These are phyloP conservation scores for Podocnemis expansa DNA, from an alignment of 2,113 vertebrate genomes.

Conservation along the genomic window DNA sequence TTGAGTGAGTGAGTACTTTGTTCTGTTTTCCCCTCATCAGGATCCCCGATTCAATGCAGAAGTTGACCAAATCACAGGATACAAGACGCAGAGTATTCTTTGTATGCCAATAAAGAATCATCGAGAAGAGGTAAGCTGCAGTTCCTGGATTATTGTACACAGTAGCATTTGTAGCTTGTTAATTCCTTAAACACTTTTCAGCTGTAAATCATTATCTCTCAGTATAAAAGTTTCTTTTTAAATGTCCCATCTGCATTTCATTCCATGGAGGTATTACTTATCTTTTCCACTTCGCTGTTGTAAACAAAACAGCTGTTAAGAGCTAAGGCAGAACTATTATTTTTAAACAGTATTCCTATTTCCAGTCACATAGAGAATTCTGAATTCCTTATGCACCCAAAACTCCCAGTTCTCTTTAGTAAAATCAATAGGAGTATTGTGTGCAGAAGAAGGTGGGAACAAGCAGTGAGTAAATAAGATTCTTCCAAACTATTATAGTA, in stretches of 20 bases:
- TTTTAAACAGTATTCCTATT: background rate
- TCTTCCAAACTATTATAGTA: background rate
- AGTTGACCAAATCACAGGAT: slow-evolving; percentile 97
- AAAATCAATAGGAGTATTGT: background rate
- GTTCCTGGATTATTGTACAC: background rate
- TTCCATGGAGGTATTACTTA: slow-evolving; percentile 26
- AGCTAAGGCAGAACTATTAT: slow-evolving; percentile 4
- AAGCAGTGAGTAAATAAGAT: too few species aligned
- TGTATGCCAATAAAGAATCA: slow-evolving; percentile 99
- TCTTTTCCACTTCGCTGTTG: slow-evolving; percentile 21
- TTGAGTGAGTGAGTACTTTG: slow-evolving; percentile 29
- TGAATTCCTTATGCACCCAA: background rate
- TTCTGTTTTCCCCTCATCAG: slow-evolving; percentile 73
- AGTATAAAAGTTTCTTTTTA: background rate
- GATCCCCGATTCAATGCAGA: slow-evolving; percentile 97
- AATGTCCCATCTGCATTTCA: background rate
- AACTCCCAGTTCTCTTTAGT: background rate
- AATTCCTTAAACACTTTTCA: slow-evolving; percentile 1
- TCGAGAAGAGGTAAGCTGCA: slow-evolving; percentile 87
- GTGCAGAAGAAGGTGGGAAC: background rate
- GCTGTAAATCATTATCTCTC: background rate
- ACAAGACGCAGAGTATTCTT: slow-evolving; percentile 97
- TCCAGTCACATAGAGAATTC: background rate
- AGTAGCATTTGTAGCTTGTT: slow-evolving; percentile 25
- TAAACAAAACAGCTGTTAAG: slow-evolving; percentile 27